Evolutionary conservation across 2,797 vertebrate genomes (phyloP), one percentile per base, ranked within the genome.

Genomic region (Chiroxiphia lanceolata): DNA sequence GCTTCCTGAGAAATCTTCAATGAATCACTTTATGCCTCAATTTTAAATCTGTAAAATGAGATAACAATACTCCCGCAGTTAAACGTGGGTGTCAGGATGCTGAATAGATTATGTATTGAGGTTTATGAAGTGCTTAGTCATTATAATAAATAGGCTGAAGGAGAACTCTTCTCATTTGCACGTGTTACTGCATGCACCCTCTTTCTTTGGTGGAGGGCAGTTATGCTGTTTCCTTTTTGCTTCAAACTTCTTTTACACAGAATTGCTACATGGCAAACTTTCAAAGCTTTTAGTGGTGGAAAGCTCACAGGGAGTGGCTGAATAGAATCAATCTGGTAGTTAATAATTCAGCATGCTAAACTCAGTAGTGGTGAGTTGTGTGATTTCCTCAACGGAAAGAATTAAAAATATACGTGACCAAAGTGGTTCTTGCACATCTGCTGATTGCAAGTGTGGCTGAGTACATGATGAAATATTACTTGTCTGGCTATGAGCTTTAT

Each of bases 381-480:
- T 75, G 57, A 53, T 57, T 95, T 92, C 54, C 65, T 90, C n/a
- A 76, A 79, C 93, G 45, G 44, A 51, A 82, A 74, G 50, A 81
- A 75, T 19, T 29, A 50, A 48, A 44, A 63, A 59, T 36, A 54
- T 75, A 59, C 1, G 3, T 94, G 72, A 40, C 54, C 40, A 13
- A 1, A 92, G 59, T 81, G 33, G 15, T 75, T 94, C 79, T 89
- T 87, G 5, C 1, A 11, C 38, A 63, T 92, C 76, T 96, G 87
- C 69, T 90, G 51, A 65, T 93, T 2, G 1, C 9, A 67, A 83
- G 25, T 31, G 27, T 89, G 65, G 92, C 72, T 76, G 91, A 90
- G 79, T 69, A 72, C 10, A 3, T 79, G 84, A 80, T 91, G 91
- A 92, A 94, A 87, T 92, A 81, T 29, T 86, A 27, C 72, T 94